A percentile compares a stretch with the other conserved stretches of the same genome.
Conservation (phyloP, 2,113 vertebrate species). For the Brachyhypopomus occidentalis region DNA sequence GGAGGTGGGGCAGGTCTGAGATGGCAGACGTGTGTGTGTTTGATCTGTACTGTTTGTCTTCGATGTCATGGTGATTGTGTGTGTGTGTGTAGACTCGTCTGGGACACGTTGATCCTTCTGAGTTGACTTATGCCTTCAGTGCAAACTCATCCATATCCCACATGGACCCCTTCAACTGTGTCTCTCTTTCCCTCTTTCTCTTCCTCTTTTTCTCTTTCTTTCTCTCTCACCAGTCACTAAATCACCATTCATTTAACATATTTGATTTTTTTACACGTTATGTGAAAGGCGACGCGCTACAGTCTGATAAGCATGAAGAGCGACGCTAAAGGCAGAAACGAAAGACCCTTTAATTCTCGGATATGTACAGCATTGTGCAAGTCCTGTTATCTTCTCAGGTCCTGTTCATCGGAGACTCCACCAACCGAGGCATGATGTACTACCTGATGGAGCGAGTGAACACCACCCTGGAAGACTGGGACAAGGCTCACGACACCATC, state of each 20-base stretch:
- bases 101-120: conserved; percentile 8
- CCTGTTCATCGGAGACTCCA: conserved; percentile 95
- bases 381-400: conserved; percentile 70
- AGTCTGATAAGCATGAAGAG: no score
- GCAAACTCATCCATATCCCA: not conserved
- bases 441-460: conserved; percentile 92
- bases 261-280: not conserved
- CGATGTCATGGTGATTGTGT: conserved; percentile 17
- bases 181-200: no score
- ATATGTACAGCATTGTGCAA: not conserved
- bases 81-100: conserved; percentile 27
- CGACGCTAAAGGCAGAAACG: no score
- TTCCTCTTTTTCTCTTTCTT: no score
- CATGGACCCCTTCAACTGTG: not conserved
- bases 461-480: conserved; percentile 88
- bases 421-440: conserved; percentile 97
- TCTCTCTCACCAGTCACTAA: no score
- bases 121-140: conserved; percentile 13
- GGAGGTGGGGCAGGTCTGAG: not conserved
- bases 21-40: conserved; percentile 27
- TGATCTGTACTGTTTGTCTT: conserved; percentile 29
- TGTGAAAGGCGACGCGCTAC: not conserved
- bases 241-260: not conserved
- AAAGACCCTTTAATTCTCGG: no score
- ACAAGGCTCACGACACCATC: conserved; percentile 85